Percentiles rank a stretch among this genome's conserved stretches.
These are phyloP conservation scores for Tetragonula carbonaria DNA, from an alignment of 2,888 invertebrate species.

Conservation along the genomic window DNA sequence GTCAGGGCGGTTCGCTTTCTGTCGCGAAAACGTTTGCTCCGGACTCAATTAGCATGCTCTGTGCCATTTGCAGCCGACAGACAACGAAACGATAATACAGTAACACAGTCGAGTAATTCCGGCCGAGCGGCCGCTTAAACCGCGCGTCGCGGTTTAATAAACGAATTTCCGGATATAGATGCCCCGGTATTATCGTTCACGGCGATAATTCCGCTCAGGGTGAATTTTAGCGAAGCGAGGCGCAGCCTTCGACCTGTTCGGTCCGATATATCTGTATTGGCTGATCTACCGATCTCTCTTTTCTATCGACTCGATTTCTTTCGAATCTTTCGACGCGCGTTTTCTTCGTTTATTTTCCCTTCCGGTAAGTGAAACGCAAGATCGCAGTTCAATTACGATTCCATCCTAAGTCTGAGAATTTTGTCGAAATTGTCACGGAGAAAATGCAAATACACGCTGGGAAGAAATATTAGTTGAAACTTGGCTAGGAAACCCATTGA, in stretches of 20 bases:
- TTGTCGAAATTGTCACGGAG: too few species aligned
- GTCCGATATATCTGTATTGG: neutral
- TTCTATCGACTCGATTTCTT: neutral
- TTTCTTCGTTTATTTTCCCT: too few species aligned
- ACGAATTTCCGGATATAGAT: constrained; percentile 38
- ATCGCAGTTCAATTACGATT: too few species aligned
- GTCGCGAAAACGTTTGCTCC: constrained; percentile 52
- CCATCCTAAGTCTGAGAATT: too few species aligned
- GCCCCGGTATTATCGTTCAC: constrained; percentile 27
- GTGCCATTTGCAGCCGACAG: constrained; percentile 34
- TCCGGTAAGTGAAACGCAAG: too few species aligned
- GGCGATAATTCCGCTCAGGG: constrained; percentile 25
- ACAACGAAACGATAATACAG: constrained; percentile 61
- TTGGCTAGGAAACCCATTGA: too few species aligned
- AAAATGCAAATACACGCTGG: too few species aligned
- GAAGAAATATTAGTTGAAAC: too few species aligned
- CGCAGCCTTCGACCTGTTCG: neutral
- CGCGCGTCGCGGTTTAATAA: constrained; percentile 58
- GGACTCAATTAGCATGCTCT: constrained; percentile 57
- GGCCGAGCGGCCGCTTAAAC: constrained; percentile 3
- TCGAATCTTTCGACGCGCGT: too few species aligned
- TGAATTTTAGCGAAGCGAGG: constrained; percentile 15
- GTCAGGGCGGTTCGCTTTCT: constrained; percentile 41
- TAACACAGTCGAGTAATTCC: constrained; percentile 54
- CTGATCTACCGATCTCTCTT: neutral